These are phyloP conservation scores for Charanyca ferruginea DNA, from an alignment of 2,888 invertebrate genomes.

Conservation along the genomic window DNA sequence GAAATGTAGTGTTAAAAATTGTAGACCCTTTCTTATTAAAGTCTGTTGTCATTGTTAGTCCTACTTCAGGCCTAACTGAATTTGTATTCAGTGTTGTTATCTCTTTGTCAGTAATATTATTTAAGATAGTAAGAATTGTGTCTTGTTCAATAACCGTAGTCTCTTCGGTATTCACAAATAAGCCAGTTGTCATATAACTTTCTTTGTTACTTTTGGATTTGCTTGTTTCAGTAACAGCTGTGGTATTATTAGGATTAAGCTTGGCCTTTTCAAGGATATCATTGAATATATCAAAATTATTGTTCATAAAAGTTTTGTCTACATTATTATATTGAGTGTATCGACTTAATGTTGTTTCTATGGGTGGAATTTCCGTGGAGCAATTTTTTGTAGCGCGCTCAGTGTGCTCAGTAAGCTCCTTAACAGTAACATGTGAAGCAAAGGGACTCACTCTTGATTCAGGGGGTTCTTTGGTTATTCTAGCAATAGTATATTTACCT, in stretches of 20 bases:
- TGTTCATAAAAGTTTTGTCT: background rate
- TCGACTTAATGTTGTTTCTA: background rate
- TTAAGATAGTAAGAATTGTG: too few species aligned
- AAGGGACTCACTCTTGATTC: background rate
- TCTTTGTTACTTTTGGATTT: background rate
- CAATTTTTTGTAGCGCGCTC: background rate
- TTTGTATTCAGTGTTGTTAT: background rate
- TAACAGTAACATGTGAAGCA: background rate
- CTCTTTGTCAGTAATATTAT: background rate
- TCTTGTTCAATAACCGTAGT: background rate
- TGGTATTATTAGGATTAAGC: background rate
- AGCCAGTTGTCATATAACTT: background rate
- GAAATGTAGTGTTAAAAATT: background rate
- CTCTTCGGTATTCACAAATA: background rate
- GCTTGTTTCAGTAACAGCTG: background rate
- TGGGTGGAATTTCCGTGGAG: background rate
- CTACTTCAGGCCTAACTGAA: background rate
- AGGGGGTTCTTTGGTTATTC: background rate
- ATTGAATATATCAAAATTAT: background rate
- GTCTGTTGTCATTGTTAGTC: background rate
- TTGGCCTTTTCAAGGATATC: background rate
- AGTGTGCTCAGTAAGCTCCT: background rate
- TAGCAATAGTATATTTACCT: background rate
- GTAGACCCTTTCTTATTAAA: background rate
- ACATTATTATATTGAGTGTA: background rate